phyloP scores from a whole-genome alignment of 2,797 vertebrate species.

The Mormyrops boulengeri region DNA sequence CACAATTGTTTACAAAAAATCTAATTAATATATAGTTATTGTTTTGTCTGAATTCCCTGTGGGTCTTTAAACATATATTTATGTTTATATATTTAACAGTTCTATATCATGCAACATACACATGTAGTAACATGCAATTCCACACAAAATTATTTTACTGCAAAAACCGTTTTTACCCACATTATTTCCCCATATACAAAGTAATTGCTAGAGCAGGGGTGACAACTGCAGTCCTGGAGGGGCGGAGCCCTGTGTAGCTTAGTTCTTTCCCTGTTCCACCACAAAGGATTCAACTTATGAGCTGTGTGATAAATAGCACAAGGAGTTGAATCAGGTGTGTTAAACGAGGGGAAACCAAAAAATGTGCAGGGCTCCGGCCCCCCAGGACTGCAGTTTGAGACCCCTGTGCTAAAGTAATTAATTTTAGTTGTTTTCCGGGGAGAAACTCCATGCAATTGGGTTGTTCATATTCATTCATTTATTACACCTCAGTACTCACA shows the following conservation, averaged over 20 bases:
- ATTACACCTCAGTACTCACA: neutral
- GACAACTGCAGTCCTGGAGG: no score
- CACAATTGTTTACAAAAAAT: neutral
- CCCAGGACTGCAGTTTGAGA: no score
- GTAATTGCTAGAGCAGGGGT: neutral
- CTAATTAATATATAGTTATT: neutral
- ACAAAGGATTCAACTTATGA: no score
- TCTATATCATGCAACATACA: neutral
- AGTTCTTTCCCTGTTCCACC: no score
- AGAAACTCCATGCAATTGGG: neutral
- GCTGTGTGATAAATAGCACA: no score
- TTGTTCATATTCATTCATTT: neutral
- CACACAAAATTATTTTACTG: neutral
- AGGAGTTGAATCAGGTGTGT: no score
- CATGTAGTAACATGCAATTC: neutral
- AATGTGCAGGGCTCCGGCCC: no score
- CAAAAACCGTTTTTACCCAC: neutral
- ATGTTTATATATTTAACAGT: neutral
- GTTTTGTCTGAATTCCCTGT: neutral
- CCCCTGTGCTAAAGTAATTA: neutral
- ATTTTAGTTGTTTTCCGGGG: neutral
- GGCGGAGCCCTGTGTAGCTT: no score
- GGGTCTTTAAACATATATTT: neutral
- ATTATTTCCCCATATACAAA: neutral
- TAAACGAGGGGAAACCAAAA: no score